phyloP scores from a whole-genome alignment of 1,140 invertebrate genomes.

The Atta texana region DNA sequence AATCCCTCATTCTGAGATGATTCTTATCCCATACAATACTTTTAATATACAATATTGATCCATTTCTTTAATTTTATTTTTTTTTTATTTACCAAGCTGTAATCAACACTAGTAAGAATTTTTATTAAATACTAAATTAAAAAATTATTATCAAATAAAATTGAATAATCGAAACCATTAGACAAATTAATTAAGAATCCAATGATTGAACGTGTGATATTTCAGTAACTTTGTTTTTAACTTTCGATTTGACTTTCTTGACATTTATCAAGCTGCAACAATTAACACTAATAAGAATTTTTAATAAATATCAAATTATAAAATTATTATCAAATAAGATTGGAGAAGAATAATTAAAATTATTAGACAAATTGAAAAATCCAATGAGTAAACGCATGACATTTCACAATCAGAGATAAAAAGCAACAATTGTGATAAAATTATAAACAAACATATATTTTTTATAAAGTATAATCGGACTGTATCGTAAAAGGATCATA shows the following conservation, averaged over 20 bases:
- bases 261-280: background rate
- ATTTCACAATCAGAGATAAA: background rate
- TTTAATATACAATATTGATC: background rate
- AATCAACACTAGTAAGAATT: background rate
- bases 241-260: background rate
- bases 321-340: constrained; percentile 2
- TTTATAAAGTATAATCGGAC: background rate
- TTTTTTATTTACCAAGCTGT: background rate
- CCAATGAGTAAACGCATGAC: background rate
- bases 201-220: background rate
- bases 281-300: background rate
- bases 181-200: background rate
- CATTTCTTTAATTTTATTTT: background rate
- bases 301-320: background rate
- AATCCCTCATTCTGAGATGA: background rate
- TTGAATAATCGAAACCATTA: background rate
- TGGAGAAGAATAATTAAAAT: background rate
- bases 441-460: background rate
- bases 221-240: background rate
- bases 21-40: background rate
- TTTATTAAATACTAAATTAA: background rate
- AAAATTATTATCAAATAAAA: background rate
- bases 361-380: background rate
- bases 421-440: constrained; percentile 8
- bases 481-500: constrained; percentile 3